These are phyloP conservation scores for Paraplagusia blochii DNA, from an alignment of 2,113 vertebrate species.

Conservation along the genomic window DNA sequence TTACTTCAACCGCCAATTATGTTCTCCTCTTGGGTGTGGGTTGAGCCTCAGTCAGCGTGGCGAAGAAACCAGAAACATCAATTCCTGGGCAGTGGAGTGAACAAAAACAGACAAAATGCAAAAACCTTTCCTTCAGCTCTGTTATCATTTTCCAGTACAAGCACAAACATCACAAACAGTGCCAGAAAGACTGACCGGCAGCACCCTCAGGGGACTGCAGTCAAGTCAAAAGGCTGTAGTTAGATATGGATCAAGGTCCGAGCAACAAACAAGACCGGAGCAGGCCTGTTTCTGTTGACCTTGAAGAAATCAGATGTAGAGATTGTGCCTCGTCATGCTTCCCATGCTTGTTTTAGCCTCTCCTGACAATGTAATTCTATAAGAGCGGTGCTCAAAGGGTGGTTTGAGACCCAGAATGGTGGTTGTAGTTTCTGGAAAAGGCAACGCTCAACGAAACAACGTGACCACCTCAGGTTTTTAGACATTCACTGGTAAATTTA, in stretches of 20 bases:
- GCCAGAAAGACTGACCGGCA: slow-evolving; percentile 39
- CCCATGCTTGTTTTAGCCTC: slow-evolving; percentile 36
- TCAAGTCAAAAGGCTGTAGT: slow-evolving; percentile 27
- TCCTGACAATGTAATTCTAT: not conserved
- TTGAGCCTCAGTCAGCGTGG: slow-evolving; percentile 57
- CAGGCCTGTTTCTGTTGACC: slow-evolving; percentile 17
- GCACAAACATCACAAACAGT: slow-evolving; percentile 50
- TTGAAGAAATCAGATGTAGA: slow-evolving; percentile 18
- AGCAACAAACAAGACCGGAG: slow-evolving; percentile 9
- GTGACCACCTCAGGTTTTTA: too few species aligned
- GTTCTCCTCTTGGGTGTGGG: slow-evolving; percentile 74
- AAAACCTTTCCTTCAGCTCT: slow-evolving; percentile 58
- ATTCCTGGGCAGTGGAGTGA: slow-evolving; percentile 51
- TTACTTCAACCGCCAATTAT: slow-evolving; percentile 78
- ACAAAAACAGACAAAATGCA: slow-evolving; percentile 63
- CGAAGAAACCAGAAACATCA: slow-evolving; percentile 68
- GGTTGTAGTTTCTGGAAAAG: too few species aligned
- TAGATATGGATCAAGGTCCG: slow-evolving; percentile 23
- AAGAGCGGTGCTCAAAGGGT: too few species aligned
- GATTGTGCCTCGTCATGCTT: slow-evolving; percentile 55
- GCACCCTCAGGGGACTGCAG: slow-evolving; percentile 19
- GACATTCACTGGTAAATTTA: too few species aligned
- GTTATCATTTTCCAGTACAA: slow-evolving; percentile 52
- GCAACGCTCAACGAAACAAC: not conserved
- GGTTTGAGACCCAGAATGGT: too few species aligned